Evolutionary conservation across 1,140 invertebrate species (phyloP), one percentile per base, ranked within the genome.

Genomic region (Drosophila lacteicornis): DNA sequence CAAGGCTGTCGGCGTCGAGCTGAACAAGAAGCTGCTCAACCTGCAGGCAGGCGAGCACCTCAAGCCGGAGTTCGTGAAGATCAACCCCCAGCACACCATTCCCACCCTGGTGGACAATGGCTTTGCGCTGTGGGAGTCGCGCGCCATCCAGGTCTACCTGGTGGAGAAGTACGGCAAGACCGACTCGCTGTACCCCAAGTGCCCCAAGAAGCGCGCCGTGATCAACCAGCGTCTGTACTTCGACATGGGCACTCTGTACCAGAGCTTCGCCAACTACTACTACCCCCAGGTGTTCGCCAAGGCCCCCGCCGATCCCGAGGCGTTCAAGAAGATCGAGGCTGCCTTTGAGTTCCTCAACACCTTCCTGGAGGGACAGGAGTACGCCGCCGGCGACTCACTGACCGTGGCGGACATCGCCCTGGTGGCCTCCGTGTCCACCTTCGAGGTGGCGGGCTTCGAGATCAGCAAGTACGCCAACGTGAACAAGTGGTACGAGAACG

Each of bases 211-310:
- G 71, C 94, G 96, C 55, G 96, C 96, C 5, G 0, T 96, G 1
- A 94, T 97, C 11, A 95, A 97, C 88, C 95, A 96, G 78, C 93
- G 96, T 69, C 92, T 97, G 30, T 95, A 95, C 81, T 97, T 97
- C 91, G 96, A 97, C 80, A 91, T 95, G 75, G 95, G 95, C 30
- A 95, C 94, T 2, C 93, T 97, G 13, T 96, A 96, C 91, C 93
- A 94, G 56, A 92, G 94, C 55, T 94, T 96, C 46, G 86, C 80
- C 19, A 94, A 94, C 38, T 94, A 94, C 80, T 95, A 97, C 96
- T 97, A 96, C 86, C 95, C 96, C 17, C 94, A 94, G 78, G 70
- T 96, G 4, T 96, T 96, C 80, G 94, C 83, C n/a, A 95, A 95
- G 73, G 94, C 93, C 1, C 93, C 95, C 15, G 94, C 93, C 2